A percentile compares a stretch with the other conserved stretches of the same genome.
phyloP scores from a whole-genome alignment of 2,113 vertebrate genomes.

The Collichthys lucidus region DNA sequence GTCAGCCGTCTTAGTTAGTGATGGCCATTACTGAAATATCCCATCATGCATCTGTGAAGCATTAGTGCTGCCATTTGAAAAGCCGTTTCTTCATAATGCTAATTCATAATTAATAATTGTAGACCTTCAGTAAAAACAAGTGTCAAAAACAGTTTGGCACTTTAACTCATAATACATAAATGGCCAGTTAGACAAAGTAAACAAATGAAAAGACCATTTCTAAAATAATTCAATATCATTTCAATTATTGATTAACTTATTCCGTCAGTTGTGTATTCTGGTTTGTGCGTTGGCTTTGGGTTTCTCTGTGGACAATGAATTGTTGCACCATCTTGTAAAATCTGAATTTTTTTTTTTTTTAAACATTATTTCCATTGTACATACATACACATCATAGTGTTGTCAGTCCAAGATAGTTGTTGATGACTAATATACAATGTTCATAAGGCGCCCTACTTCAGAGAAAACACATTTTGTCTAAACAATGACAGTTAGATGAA shows the following conservation, averaged over 20 bases:
- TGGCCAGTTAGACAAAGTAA: neutral
- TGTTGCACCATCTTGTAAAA: neutral
- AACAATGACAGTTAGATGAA: neutral
- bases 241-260: neutral
- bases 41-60: conserved; percentile 37
- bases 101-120: neutral
- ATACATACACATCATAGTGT: neutral
- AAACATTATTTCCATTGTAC: neutral
- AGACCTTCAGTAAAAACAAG: neutral
- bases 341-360: neutral
- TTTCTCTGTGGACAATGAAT: neutral
- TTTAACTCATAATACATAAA: neutral
- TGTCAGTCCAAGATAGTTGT: neutral
- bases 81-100: neutral
- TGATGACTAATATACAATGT: neutral
- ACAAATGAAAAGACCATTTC: no score
- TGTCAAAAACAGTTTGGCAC: neutral
- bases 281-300: neutral
- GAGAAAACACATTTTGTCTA: neutral
- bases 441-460: neutral
- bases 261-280: neutral
- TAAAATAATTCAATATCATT: neutral
- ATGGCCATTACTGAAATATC: conserved; percentile 44
- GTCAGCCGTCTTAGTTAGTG: conserved; percentile 43
- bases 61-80: conserved; percentile 9